Percentiles rank a stretch among this genome's conserved stretches.
phyloP scores from a whole-genome alignment of 2,113 vertebrate species.

The Leptobrachium ailaonicum region DNA sequence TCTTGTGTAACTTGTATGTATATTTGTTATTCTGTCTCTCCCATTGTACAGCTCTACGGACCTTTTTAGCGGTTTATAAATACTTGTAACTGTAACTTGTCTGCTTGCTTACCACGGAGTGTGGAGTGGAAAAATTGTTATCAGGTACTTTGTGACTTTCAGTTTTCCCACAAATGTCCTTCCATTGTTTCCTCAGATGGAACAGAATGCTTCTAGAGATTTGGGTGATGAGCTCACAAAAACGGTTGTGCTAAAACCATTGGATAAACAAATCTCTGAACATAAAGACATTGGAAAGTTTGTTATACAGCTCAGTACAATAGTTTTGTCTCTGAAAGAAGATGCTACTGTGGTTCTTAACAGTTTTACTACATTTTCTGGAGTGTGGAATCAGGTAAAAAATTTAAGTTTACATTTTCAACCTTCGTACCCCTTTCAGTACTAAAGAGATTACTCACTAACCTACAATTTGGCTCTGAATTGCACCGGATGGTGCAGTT shows the following conservation, averaged over 20 bases:
- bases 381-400: conserved; percentile 77
- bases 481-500: too few species aligned
- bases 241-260: conserved; percentile 61
- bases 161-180: neutral
- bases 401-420: neutral
- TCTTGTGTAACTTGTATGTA: too few species aligned
- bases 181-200: conserved; percentile 62
- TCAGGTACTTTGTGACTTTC: too few species aligned
- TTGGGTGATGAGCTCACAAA: conserved; percentile 69
- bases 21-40: too few species aligned
- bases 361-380: conserved; percentile 69
- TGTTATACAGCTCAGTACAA: conserved; percentile 69
- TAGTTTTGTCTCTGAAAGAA: conserved; percentile 68
- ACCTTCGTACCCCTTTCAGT: too few species aligned
- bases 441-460: too few species aligned
- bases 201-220: conserved; percentile 67
- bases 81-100: too few species aligned
- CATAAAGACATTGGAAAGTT: conserved; percentile 79
- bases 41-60: too few species aligned
- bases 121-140: too few species aligned
- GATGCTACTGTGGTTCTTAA: conserved; percentile 63
- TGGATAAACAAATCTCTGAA: conserved; percentile 74
- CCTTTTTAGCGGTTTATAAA: too few species aligned
- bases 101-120: too few species aligned
- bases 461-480: too few species aligned